phyloP scores from a whole-genome alignment of 2,797 vertebrate species.

The Lithobates pipiens region DNA sequence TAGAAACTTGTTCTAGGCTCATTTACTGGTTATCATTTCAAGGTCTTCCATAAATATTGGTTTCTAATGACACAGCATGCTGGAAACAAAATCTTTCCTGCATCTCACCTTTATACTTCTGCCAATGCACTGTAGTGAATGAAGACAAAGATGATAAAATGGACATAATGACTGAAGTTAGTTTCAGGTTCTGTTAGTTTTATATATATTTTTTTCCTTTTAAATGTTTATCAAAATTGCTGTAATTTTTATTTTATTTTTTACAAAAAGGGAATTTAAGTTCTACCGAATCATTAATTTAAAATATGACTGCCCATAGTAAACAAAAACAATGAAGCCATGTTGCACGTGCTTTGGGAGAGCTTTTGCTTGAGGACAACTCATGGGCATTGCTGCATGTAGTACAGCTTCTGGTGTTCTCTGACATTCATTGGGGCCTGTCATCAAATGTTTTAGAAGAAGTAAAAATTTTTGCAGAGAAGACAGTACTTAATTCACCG shows the following conservation, averaged over 20 bases:
- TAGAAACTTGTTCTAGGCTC: slow-evolving; percentile 37
- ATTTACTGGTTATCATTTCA: slow-evolving; percentile 28
- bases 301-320: slow-evolving; percentile 19
- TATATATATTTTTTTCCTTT: slow-evolving; percentile 36
- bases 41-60: slow-evolving; percentile 59
- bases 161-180: slow-evolving; percentile 17
- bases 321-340: slow-evolving; percentile 24
- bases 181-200: slow-evolving; percentile 41
- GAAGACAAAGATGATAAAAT: slow-evolving; percentile 32
- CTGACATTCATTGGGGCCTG: slow-evolving; percentile 28
- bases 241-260: slow-evolving; percentile 14
- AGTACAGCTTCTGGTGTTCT: slow-evolving; percentile 5
- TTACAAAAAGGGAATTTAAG: background rate
- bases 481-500: background rate
- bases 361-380: slow-evolving; percentile 2
- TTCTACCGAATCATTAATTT: background rate
- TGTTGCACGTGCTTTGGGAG: background rate
- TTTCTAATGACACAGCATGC: slow-evolving; percentile 39
- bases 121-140: slow-evolving; percentile 30
- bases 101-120: slow-evolving; percentile 46
- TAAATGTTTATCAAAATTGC: slow-evolving; percentile 34
- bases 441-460: slow-evolving; percentile 22
- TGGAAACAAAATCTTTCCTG: slow-evolving; percentile 13
- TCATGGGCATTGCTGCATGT: slow-evolving; percentile 34
- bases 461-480: background rate